Conservation (phyloP, 2,113 vertebrate species). For the Buteo buteo region DNA sequence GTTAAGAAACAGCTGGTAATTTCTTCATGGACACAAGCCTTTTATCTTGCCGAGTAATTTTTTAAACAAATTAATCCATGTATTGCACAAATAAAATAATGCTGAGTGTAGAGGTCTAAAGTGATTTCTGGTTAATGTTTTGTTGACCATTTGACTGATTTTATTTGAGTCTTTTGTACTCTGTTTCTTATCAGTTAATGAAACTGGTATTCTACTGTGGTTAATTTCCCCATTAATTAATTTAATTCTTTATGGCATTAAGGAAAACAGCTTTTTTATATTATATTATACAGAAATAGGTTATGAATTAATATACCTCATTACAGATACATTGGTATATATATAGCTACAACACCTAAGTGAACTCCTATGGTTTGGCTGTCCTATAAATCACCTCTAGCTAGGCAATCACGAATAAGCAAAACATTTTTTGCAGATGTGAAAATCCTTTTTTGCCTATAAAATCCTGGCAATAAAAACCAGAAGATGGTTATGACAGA, state of each 20-base stretch:
- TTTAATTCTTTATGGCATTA: not conserved
- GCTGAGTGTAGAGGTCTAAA: not conserved
- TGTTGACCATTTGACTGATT: not conserved
- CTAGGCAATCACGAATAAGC: not conserved
- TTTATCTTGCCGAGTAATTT: not conserved
- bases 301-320: not conserved
- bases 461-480: not conserved
- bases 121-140: not conserved
- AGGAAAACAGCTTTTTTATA: not conserved
- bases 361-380: not conserved
- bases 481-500: constrained; percentile 12
- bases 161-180: not conserved
- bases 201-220: not conserved
- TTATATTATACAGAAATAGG: not conserved
- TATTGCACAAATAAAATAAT: not conserved
- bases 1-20: not conserved
- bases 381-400: not conserved
- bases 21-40: not conserved
- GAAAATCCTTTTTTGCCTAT: not conserved
- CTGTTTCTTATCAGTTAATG: not conserved
- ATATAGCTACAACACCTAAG: not conserved
- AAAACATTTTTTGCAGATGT: not conserved
- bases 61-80: not conserved
- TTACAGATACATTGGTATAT: not conserved
- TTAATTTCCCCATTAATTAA: not conserved